Conservation (phyloP, 2,888 invertebrate species). For the Lymantria dispar region DNA sequence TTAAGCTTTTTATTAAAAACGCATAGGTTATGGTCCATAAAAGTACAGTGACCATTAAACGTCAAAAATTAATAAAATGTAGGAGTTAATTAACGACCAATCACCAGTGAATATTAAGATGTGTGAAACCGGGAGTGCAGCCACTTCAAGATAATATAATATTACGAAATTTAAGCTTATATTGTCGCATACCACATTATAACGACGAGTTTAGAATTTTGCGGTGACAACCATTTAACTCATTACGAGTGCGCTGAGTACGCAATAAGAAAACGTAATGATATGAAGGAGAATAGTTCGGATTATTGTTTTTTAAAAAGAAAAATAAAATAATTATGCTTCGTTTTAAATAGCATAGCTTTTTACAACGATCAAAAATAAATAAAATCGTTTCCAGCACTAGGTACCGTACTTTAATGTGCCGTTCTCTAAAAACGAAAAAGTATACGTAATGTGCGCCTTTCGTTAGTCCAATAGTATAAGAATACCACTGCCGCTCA, state of each 20-base stretch:
- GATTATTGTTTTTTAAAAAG: slow-evolving; percentile 12
- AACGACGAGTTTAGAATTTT: slow-evolving; percentile 44
- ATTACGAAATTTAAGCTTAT: slow-evolving; percentile 39
- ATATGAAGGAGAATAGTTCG: slow-evolving; percentile 41
- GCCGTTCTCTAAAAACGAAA: neutral
- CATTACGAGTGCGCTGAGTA: slow-evolving; percentile 40
- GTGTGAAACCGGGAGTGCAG: no score
- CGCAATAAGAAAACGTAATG: slow-evolving; percentile 46
- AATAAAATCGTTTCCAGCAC: slow-evolving; percentile 31
- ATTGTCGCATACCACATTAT: slow-evolving; percentile 32
- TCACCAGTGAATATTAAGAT: no score
- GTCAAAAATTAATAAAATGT: no score
- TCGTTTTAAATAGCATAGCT: slow-evolving; percentile 11
- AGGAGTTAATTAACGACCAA: no score
- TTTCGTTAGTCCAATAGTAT: no score
- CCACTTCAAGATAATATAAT: neutral
- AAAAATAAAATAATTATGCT: neutral
- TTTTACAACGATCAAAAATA: slow-evolving; percentile 13
- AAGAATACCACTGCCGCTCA: no score
- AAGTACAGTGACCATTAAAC: no score
- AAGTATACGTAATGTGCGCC: no score
- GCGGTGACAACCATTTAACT: slow-evolving; percentile 43
- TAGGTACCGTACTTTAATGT: slow-evolving; percentile 6
- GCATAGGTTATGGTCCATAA: no score
- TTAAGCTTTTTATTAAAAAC: no score